These are phyloP conservation scores for Psettodes erumei DNA, from an alignment of 2,113 vertebrate species.

Conservation along the genomic window DNA sequence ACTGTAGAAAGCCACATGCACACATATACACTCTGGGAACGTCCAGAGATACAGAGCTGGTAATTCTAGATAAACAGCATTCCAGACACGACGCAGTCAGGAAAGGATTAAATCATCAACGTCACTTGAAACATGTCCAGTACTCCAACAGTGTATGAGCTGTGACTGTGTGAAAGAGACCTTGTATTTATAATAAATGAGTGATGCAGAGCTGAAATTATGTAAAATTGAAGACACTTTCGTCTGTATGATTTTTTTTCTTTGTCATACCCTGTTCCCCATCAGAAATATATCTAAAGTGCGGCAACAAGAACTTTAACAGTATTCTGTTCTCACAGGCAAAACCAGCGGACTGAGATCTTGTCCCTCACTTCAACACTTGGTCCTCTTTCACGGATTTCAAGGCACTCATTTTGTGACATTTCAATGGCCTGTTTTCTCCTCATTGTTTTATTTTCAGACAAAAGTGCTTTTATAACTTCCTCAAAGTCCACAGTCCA, in stretches of 20 bases:
- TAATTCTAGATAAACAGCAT: constrained; percentile 8
- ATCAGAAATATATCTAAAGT: not conserved
- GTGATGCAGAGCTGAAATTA: no score
- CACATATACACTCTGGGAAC: not conserved
- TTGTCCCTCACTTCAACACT: not conserved
- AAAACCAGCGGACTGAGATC: not conserved
- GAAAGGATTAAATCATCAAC: no score
- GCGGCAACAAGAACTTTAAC: not conserved
- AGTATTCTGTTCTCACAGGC: not conserved
- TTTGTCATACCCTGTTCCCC: not conserved
- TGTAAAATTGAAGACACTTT: not conserved
- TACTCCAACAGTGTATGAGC: not conserved
- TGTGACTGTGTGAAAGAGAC: not conserved
- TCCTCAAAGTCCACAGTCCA: constrained; percentile 2
- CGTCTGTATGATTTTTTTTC: not conserved
- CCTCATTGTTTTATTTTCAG: not conserved
- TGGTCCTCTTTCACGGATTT: not conserved
- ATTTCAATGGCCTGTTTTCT: not conserved
- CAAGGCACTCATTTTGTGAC: not conserved
- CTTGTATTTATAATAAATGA: not conserved
- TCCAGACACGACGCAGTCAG: not conserved
- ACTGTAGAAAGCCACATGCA: no score
- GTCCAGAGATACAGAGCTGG: not conserved
- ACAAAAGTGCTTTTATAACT: not conserved
- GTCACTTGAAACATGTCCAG: no score